These are phyloP conservation scores for Leucophenga montana DNA, from an alignment of 2,888 invertebrate species.

Conservation along the genomic window DNA sequence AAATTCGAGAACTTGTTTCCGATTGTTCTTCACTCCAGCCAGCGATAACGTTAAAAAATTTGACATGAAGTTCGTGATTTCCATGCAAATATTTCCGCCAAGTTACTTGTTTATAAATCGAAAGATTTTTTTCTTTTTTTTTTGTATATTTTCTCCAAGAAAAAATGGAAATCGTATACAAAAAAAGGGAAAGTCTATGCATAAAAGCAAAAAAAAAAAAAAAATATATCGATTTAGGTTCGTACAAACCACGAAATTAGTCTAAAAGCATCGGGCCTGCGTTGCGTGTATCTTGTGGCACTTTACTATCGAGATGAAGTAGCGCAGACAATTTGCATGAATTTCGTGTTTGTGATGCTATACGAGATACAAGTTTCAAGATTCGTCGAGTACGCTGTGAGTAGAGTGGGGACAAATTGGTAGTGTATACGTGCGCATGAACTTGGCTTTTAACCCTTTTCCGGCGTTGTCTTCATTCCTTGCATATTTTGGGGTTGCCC, in stretches of 20 bases:
- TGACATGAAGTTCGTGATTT: constrained; percentile 63
- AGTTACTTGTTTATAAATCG: constrained; percentile 28
- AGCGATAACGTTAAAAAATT: constrained; percentile 52
- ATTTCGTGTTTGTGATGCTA: constrained; percentile 56
- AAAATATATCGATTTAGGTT: constrained; percentile 19
- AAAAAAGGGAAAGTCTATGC: no score
- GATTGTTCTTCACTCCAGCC: not conserved
- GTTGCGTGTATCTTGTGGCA: not conserved
- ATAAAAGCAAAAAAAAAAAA: not conserved
- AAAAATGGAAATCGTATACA: no score
- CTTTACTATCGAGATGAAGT: not conserved
- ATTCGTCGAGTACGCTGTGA: no score
- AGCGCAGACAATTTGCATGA: constrained; percentile 52
- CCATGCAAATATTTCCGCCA: constrained; percentile 57
- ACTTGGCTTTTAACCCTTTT: no score
- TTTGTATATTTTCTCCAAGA: no score
- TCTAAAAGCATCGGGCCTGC: not conserved
- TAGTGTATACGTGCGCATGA: no score
- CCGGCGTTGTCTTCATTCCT: no score
- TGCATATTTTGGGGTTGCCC: no score
- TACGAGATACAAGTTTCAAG: constrained; percentile 51
- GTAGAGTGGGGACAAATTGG: no score
- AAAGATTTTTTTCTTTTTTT: no score
- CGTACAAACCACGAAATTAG: constrained; percentile 21
- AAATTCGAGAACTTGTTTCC: not conserved